Conservation (phyloP, 2,888 invertebrate species). For the Pherbina coryleti region DNA sequence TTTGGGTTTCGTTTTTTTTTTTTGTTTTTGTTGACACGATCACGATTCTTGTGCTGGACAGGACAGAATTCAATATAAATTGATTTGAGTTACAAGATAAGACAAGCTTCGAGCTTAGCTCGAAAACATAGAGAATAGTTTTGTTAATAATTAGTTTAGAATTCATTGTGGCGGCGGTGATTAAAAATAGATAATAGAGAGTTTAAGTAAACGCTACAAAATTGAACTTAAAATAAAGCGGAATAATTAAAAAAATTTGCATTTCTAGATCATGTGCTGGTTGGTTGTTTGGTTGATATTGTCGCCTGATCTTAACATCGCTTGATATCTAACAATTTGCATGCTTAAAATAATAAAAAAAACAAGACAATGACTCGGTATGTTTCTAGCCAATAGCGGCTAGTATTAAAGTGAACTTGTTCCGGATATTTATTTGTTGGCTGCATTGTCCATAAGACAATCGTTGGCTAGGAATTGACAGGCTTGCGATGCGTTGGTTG, state of each 20-base stretch:
- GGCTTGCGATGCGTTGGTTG: too few relatives aligned
- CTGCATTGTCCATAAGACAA: too few relatives aligned
- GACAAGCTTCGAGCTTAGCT: not conserved
- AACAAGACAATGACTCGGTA: not conserved
- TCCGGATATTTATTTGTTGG: slow-evolving; percentile 7
- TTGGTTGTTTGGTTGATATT: not conserved
- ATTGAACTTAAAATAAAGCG: not conserved
- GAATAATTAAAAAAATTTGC: slow-evolving; percentile 11
- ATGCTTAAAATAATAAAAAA: not conserved
- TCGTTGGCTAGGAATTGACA: too few relatives aligned
- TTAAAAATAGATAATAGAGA: not conserved
- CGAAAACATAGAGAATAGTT: not conserved
- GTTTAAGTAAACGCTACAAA: not conserved
- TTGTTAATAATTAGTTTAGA: slow-evolving; percentile 13
- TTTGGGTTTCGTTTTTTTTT: not conserved
- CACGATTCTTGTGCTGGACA: slow-evolving; percentile 9
- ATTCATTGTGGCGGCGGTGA: not conserved
- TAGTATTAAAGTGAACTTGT: not conserved
- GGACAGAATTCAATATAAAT: not conserved
- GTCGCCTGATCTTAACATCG: not conserved
- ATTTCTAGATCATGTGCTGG: not conserved
- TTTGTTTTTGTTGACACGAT: not conserved
- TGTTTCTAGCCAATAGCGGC: not conserved
- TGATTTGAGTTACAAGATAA: not conserved
- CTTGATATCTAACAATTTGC: not conserved